Conservation (phyloP, 2,113 vertebrate genomes). For the Rhinoptilus africanus region DNA sequence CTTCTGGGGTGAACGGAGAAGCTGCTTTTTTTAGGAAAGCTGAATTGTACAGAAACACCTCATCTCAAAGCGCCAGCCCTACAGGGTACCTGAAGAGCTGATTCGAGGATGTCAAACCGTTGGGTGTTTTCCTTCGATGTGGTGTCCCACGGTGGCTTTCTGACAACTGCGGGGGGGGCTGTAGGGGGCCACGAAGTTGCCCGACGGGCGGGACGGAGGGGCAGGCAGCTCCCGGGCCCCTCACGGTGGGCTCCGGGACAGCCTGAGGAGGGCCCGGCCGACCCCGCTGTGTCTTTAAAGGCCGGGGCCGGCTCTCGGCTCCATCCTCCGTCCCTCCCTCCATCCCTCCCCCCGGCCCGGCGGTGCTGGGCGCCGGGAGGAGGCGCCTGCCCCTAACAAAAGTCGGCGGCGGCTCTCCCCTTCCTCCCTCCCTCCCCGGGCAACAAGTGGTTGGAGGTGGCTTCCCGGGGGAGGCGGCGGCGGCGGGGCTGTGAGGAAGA, state of each 20-base stretch:
- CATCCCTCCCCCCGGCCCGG: neutral
- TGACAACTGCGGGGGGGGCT: fast-evolving
- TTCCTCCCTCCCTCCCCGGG: neutral
- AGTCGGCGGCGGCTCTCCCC: neutral
- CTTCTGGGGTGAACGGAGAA: neutral
- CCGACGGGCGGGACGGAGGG: fast-evolving
- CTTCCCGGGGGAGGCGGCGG: slow-evolving; percentile 35
- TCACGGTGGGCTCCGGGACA: neutral
- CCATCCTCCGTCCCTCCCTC: neutral
- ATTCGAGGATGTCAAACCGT: no score
- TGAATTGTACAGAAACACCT: neutral
- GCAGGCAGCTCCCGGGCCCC: fast-evolving
- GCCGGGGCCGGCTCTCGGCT: neutral
- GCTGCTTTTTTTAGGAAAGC: neutral
- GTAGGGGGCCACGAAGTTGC: neutral
- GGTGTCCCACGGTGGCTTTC: neutral
- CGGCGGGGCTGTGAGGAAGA: neutral
- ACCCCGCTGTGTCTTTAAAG: slow-evolving; percentile 16
- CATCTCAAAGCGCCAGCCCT: neutral
- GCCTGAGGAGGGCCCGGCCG: neutral
- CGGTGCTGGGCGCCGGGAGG: slow-evolving; percentile 67
- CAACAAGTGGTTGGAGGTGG: slow-evolving; percentile 64
- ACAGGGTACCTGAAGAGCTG: neutral
- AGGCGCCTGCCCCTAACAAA: slow-evolving; percentile 77
- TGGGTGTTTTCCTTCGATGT: fast-evolving